phyloP scores from a whole-genome alignment of 2,113 vertebrate species.

The Zosterops hypoxanthus region DNA sequence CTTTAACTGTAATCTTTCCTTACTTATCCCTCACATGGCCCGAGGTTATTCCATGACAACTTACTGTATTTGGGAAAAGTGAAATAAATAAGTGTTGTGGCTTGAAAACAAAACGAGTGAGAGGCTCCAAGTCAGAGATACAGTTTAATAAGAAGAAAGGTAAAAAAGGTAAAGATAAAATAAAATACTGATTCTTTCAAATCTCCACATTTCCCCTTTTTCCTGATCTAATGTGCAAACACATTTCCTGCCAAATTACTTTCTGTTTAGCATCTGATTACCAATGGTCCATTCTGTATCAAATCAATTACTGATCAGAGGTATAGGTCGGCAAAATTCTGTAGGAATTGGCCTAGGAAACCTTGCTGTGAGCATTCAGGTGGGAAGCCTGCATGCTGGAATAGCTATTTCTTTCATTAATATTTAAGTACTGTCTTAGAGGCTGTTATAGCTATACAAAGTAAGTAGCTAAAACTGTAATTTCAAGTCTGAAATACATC shows the following conservation, averaged over 20 bases:
- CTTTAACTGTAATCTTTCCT: not conserved
- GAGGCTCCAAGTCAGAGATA: too few species aligned
- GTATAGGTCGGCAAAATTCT: not conserved
- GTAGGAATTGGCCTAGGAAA: not conserved
- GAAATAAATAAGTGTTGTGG: not conserved
- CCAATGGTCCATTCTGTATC: not conserved
- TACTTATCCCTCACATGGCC: not conserved
- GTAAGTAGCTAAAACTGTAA: not conserved
- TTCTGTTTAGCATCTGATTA: not conserved
- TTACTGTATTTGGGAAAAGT: not conserved
- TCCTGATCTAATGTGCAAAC: not conserved
- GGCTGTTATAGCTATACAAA: not conserved
- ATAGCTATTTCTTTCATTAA: not conserved
- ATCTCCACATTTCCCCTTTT: not conserved
- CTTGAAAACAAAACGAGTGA: too few species aligned
- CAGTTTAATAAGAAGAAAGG: too few species aligned
- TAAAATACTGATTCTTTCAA: not conserved
- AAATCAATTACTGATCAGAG: not conserved
- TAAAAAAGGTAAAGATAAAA: too few species aligned
- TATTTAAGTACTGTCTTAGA: not conserved
- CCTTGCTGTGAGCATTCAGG: not conserved
- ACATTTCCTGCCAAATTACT: not conserved
- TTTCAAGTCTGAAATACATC: not conserved
- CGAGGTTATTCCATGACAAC: not conserved
- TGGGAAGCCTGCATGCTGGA: not conserved